Base-by-base conservation (phyloP, 2,113 vertebrate species). In the Gila orcuttii region DNA sequence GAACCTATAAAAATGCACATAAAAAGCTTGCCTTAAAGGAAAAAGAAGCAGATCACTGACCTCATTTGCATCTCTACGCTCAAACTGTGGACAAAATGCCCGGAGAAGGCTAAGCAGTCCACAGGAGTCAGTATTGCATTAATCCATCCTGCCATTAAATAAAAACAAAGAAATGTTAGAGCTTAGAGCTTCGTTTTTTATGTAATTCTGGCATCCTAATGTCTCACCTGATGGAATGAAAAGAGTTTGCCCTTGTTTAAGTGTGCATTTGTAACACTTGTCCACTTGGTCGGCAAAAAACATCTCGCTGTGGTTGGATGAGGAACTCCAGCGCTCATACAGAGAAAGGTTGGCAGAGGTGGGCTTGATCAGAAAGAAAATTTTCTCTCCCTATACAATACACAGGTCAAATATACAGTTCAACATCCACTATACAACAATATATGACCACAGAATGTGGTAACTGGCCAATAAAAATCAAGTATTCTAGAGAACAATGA, bases 211-310 rank as follows among this genome's bases (percentile, higher is more conserved):
- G 1, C 52, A 13, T 36, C 36, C 9, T 10, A 64, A 21, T 28
- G 75, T 13, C 82, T 95, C 90, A 99, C 98, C 98, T 93, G 98
- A 98, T 31, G 98, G 98, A 89, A 99, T 97, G 93, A 99, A 97
- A 55, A 99, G 96, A 0, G 97, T 98, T 93, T 99, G 98, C 81
- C 98, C 98, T 94, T 99, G 98, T 90, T 99, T 99, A 77, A 99
- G 92, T 1, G 92, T 97, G 90, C 98, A 99, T 83, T 97, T 99
- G 92, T 99, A 99, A 92, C 98, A 99, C 90, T 97, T 99, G 93
- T 99, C 97, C 91, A 99, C 98, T 92, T 99, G 98, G 93, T 99
- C 97, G 0, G 98, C 98, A 86, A 99, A 99, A 93, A 99, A 99
- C 98, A 99, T 98, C 91, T 99, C 98, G 0, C 96, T 97, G 93